Percentiles rank a stretch among this genome's conserved stretches.
Evolutionary conservation across 2,113 vertebrate species (phyloP).

Genomic region (Dendrocopos noguchii): DNA sequence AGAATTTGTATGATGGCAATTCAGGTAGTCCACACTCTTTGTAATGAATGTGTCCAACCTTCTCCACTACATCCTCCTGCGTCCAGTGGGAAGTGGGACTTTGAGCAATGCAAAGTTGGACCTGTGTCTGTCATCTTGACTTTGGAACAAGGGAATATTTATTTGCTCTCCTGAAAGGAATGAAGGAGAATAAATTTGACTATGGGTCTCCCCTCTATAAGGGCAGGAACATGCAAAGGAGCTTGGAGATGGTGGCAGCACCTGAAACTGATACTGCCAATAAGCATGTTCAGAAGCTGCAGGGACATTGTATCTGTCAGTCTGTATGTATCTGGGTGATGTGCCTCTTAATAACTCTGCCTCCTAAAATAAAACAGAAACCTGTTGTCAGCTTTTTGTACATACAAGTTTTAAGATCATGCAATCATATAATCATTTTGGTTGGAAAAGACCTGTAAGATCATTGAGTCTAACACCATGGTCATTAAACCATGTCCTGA

Average conservation of each 20-base stretch:
- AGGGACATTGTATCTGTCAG: not conserved
- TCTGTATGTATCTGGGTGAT: not conserved
- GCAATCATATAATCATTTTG: no score
- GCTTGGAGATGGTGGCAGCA: not conserved
- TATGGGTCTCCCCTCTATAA: not conserved
- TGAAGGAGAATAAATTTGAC: not conserved
- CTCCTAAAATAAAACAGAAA: not conserved
- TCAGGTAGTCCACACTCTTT: not conserved
- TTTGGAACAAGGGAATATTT: not conserved
- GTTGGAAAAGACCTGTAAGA: no score
- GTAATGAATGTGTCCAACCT: not conserved
- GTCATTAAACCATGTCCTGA: no score
- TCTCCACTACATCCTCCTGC: not conserved
- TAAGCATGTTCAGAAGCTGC: not conserved
- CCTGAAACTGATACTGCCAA: not conserved
- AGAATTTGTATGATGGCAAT: not conserved
- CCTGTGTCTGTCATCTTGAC: not conserved
- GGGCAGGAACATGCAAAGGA: not conserved
- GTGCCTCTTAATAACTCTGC: not conserved
- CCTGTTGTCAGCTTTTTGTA: not conserved
- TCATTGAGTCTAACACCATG: no score
- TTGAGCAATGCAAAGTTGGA: not conserved
- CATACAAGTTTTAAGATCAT: not conserved
- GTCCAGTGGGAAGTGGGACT: not conserved
- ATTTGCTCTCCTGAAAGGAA: not conserved